A percentile compares a stretch with the other conserved stretches of the same genome.
These are phyloP conservation scores for Xyliphius kryptos DNA, from an alignment of 2,113 vertebrate genomes.

Conservation along the genomic window DNA sequence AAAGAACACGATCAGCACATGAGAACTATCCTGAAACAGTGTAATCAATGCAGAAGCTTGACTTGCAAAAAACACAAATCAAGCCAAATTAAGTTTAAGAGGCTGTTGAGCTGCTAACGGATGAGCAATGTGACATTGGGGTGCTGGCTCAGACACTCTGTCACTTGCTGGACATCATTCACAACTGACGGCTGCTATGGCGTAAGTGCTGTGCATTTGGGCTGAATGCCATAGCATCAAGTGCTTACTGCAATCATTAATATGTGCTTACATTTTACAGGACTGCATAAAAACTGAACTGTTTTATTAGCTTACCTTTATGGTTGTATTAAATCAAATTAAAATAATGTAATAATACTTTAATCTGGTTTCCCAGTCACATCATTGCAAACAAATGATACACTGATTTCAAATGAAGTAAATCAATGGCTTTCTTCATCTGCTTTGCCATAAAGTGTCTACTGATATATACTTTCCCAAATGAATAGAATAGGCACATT, in stretches of 20 bases:
- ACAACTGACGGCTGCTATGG: slow-evolving; percentile 12
- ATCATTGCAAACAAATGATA: no score
- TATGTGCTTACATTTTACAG: not conserved
- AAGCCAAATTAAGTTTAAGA: slow-evolving; percentile 44
- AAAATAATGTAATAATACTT: no score
- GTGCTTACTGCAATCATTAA: not conserved
- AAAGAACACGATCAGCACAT: slow-evolving; percentile 7
- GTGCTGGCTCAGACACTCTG: slow-evolving; percentile 24
- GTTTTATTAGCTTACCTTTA: no score
- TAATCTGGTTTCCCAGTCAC: no score
- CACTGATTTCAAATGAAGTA: no score
- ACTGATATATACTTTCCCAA: no score
- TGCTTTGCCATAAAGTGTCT: no score
- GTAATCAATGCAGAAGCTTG: slow-evolving; percentile 40
- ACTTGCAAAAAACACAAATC: slow-evolving; percentile 42
- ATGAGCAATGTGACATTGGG: slow-evolving; percentile 36
- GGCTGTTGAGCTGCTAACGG: slow-evolving; percentile 44
- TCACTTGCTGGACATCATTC: slow-evolving; percentile 7
- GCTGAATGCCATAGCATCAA: slow-evolving; percentile 1
- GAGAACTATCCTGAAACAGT: slow-evolving; percentile 19
- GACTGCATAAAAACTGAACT: not conserved
- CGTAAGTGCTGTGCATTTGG: slow-evolving; percentile 11
- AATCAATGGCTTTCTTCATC: no score
- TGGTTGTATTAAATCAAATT: no score
- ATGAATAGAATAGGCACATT: no score